Evolutionary conservation across 2,113 vertebrate species (phyloP).

Genomic region (Colossoma macropomum): DNA sequence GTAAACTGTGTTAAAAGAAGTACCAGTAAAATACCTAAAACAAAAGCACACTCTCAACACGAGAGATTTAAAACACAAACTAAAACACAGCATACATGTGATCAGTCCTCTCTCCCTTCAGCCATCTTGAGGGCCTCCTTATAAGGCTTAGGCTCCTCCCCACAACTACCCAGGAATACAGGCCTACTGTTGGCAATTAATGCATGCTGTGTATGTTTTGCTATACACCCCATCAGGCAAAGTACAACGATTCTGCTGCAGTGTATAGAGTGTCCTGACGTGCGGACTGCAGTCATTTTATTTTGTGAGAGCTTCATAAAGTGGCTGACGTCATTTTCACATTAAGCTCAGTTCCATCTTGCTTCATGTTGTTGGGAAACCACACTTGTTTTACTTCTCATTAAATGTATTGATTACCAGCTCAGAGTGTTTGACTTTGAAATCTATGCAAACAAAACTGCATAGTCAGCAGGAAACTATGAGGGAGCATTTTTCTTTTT

Average conservation of each 20-base stretch:
- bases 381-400: conserved; percentile 12
- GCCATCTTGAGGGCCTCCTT: too few relatives aligned
- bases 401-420: conserved; percentile 18
- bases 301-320: background rate
- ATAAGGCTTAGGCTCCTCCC: too few relatives aligned
- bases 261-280: background rate
- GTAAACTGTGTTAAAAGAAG: too few relatives aligned
- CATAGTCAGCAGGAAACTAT: conserved; percentile 11
- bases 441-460: conserved; percentile 23
- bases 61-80: too few relatives aligned
- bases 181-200: background rate
- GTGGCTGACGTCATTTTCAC: background rate
- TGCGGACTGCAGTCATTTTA: background rate
- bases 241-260: background rate
- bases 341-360: background rate
- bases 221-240: background rate
- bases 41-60: too few relatives aligned
- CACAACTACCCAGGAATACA: too few relatives aligned
- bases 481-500: conserved; percentile 22
- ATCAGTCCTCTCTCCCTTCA: too few relatives aligned
- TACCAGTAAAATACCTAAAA: too few relatives aligned
- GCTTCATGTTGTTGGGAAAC: background rate
- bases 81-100: too few relatives aligned
- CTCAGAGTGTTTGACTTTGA: conserved; percentile 17
- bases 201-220: background rate